Evolutionary conservation across 2,113 vertebrate genomes (phyloP).

Genomic region (Poeciliopsis occidentalis): DNA sequence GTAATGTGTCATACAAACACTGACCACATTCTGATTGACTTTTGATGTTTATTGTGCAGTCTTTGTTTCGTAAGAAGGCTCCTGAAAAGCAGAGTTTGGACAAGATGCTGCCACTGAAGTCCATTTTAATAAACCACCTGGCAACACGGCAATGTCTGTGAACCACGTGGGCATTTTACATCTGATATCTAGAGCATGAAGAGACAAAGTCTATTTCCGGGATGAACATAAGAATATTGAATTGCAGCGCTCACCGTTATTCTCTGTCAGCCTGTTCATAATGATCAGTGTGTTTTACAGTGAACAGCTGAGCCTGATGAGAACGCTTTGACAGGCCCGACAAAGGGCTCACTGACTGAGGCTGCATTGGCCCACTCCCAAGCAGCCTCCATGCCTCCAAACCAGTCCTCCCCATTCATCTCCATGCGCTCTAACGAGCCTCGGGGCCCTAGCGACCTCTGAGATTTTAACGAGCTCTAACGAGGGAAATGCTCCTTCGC

Average conservation of each 20-base stretch:
- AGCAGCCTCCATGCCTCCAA: slow-evolving; percentile 55
- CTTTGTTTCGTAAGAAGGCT: no score
- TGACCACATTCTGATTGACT: no score
- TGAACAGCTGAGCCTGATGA: slow-evolving; percentile 77
- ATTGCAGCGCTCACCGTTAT: slow-evolving; percentile 50
- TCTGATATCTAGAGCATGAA: slow-evolving; percentile 49
- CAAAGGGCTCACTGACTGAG: slow-evolving; percentile 70
- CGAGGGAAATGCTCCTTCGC: slow-evolving; percentile 48
- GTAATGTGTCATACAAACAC: no score
- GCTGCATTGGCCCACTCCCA: slow-evolving; percentile 65
- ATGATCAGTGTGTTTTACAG: slow-evolving; percentile 72
- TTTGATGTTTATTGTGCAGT: no score
- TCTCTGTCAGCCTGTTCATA: slow-evolving; percentile 61
- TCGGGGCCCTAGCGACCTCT: slow-evolving; percentile 26
- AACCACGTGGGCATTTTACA: background rate
- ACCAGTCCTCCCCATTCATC: slow-evolving; percentile 55
- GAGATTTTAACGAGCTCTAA: slow-evolving; percentile 62
- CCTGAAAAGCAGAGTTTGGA: no score
- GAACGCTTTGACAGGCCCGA: slow-evolving; percentile 75
- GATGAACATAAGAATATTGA: slow-evolving; percentile 57
- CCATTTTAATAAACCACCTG: no score
- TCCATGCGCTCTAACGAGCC: slow-evolving; percentile 57
- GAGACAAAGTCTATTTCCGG: slow-evolving; percentile 10
- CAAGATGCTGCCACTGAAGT: no score
- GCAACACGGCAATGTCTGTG: no score